Percentiles rank a stretch among this genome's conserved stretches.
These are phyloP conservation scores for Aphodius granarius DNA, from an alignment of 2,888 invertebrate species.

Conservation along the genomic window DNA sequence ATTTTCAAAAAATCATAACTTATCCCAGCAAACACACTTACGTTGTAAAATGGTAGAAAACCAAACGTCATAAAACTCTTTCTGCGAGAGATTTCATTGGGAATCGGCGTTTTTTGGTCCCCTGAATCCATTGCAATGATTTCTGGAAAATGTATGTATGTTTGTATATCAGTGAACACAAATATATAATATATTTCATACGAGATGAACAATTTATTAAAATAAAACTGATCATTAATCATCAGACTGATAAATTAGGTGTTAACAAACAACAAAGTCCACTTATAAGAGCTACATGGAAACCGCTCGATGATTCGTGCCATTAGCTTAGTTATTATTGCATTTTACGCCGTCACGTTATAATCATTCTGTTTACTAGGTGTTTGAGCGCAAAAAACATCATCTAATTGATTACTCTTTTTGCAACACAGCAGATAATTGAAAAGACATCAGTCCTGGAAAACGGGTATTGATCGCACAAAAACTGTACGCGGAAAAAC, in stretches of 20 bases:
- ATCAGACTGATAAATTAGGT: neutral
- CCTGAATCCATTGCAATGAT: too few relatives aligned
- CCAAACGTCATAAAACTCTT: too few relatives aligned
- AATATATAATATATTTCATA: too few relatives aligned
- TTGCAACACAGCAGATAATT: neutral
- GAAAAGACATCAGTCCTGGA: neutral
- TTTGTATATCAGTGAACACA: too few relatives aligned
- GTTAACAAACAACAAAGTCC: neutral
- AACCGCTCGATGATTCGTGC: neutral
- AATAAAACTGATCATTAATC: neutral
- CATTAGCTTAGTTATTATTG: neutral
- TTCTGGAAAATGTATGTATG: too few relatives aligned
- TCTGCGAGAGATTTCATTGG: too few relatives aligned
- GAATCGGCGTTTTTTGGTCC: too few relatives aligned
- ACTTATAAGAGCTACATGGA: neutral
- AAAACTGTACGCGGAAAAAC: neutral
- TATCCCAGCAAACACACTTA: neutral
- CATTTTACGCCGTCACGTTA: neutral
- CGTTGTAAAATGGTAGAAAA: too few relatives aligned
- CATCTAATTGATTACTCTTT: neutral
- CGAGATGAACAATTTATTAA: too few relatives aligned
- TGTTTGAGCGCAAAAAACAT: neutral
- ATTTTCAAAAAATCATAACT: neutral
- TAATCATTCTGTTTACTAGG: neutral
- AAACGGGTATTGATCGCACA: neutral